Conservation (phyloP, 2,888 invertebrate species). For the Chorisops tibialis region DNA sequence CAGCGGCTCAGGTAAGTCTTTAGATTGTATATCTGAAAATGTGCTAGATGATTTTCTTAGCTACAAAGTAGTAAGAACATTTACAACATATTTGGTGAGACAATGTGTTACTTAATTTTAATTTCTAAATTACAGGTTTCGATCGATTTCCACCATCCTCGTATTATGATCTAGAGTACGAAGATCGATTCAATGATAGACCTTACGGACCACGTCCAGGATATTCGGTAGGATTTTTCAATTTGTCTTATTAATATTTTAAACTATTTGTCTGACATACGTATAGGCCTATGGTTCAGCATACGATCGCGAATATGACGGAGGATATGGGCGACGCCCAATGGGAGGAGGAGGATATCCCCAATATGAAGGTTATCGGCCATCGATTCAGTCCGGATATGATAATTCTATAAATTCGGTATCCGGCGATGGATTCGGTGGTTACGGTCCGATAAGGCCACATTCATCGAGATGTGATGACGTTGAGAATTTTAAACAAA, state of each 20-base stretch:
- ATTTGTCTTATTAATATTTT: background rate
- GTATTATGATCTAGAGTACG: conserved; percentile 49
- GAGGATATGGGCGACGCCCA: conserved; percentile 42
- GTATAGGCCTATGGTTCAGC: conserved; percentile 35
- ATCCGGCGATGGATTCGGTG: conserved; percentile 46
- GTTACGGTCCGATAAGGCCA: conserved; percentile 49
- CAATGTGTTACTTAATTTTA: conserved; percentile 12
- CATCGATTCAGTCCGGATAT: conserved; percentile 41
- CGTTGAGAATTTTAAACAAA: conserved; percentile 76
- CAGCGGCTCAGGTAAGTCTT: conserved; percentile 50
- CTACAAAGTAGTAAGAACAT: conserved; percentile 21
- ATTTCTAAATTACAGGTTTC: conserved; percentile 39
- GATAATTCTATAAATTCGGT: conserved; percentile 49
- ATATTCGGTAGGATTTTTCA: conserved; percentile 22
- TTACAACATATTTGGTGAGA: no score
- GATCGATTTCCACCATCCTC: conserved; percentile 43
- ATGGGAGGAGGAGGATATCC: conserved; percentile 37
- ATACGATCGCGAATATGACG: conserved; percentile 48
- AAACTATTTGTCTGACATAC: background rate
- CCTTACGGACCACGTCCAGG: conserved; percentile 36
- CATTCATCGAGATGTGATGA: conserved; percentile 69
- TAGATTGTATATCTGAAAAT: background rate
- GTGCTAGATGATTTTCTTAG: no score
- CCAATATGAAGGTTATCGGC: conserved; percentile 47
- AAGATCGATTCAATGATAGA: conserved; percentile 44